Conservation (phyloP, 2,888 invertebrate genomes). For the Macaria liturata region DNA sequence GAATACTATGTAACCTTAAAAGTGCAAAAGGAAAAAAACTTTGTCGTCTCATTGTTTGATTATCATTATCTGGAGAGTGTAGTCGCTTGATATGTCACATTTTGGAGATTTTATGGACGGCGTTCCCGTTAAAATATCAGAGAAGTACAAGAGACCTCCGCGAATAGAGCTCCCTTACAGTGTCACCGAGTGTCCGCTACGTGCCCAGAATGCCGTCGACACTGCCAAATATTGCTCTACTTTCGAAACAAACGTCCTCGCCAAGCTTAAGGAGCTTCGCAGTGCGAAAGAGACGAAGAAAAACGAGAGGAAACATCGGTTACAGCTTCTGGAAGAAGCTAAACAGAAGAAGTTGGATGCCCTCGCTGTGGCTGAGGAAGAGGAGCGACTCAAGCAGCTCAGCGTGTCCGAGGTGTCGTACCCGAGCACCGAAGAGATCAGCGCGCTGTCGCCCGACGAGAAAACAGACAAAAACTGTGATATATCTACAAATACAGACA, state of each 20-base stretch:
- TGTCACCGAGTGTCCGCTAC: conserved; percentile 59
- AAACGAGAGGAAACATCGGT: conserved; percentile 84
- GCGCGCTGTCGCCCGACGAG: conserved; percentile 78
- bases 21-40: conserved; percentile 73
- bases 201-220: conserved; percentile 68
- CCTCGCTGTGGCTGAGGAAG: conserved; percentile 74
- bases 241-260: conserved; percentile 88
- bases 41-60: conserved; percentile 73
- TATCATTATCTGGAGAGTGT: conserved; percentile 49
- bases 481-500: conserved; percentile 51
- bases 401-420: conserved; percentile 84
- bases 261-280: conserved; percentile 88
- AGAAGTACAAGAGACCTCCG: conserved; percentile 92
- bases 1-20: conserved; percentile 77
- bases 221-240: conserved; percentile 84
- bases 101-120: conserved; percentile 89
- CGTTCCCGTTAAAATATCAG: conserved; percentile 94
- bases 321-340: conserved; percentile 83
- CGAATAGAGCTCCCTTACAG: conserved; percentile 79
- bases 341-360: conserved; percentile 81
- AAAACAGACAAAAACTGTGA: conserved; percentile 68
- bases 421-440: conserved; percentile 84
- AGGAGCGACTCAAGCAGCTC: conserved; percentile 81
- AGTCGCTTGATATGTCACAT: conserved; percentile 74
- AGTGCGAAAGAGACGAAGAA: conserved; percentile 85